Conservation (phyloP, 2,888 invertebrate genomes). For the Melanostoma mellinum region DNA sequence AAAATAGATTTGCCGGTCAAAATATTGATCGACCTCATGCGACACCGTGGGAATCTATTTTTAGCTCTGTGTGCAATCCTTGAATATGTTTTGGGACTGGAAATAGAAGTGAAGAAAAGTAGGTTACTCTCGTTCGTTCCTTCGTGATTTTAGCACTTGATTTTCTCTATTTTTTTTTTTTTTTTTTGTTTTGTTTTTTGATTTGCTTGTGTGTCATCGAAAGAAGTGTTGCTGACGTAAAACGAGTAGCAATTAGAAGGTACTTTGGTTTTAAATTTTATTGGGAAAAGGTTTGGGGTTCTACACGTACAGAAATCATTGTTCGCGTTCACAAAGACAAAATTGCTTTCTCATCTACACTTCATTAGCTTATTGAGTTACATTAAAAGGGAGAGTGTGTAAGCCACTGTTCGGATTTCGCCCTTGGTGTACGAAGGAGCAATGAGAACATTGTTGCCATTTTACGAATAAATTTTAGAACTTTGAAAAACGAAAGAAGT, state of each 20-base stretch:
- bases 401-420: too few species aligned
- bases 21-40: conserved; percentile 75
- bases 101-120: conserved; percentile 56
- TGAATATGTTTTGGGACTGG: conserved; percentile 58
- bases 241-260: conserved; percentile 29
- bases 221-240: conserved; percentile 58
- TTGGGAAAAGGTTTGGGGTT: neutral
- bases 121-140: conserved; percentile 70
- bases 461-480: neutral
- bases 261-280: conserved; percentile 19
- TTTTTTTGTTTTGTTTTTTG: conserved; percentile 23
- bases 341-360: conserved; percentile 34
- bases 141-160: conserved; percentile 52
- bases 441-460: conserved; percentile 15
- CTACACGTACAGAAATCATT: conserved; percentile 39
- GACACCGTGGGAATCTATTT: conserved; percentile 74
- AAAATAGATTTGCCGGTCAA: conserved; percentile 74
- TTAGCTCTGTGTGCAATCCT: conserved; percentile 61
- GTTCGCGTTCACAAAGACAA: conserved; percentile 31
- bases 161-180: conserved; percentile 39
- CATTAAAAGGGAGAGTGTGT: conserved; percentile 1
- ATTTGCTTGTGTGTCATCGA: conserved; percentile 43
- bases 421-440: neutral
- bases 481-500: too few species aligned
- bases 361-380: conserved; percentile 40